These are phyloP conservation scores for Rissa tridactyla DNA, from an alignment of 2,113 vertebrate genomes.

Conservation along the genomic window DNA sequence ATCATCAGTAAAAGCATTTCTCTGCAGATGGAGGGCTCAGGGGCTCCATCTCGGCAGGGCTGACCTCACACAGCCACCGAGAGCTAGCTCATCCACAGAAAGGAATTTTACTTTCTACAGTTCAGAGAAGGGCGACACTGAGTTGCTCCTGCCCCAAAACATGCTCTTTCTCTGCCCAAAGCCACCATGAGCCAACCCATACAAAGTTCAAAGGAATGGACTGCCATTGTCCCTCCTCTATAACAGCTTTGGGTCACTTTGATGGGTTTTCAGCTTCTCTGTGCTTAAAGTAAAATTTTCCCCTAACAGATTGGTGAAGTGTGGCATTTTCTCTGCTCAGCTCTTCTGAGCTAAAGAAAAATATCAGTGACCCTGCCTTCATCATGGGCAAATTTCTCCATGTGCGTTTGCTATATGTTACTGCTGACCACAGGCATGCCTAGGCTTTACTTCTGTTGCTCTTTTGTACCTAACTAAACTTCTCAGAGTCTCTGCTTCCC, in stretches of 20 bases:
- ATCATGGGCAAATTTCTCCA: not conserved
- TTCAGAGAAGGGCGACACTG: not conserved
- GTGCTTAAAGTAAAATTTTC: not conserved
- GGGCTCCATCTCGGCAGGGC: not conserved
- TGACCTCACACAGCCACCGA: not conserved
- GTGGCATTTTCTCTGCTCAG: not conserved
- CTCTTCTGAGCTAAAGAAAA: not conserved
- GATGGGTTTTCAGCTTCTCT: not conserved
- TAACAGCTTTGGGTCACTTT: not conserved
- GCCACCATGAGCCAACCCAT: not conserved
- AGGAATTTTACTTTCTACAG: not conserved
- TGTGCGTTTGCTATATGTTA: accelerated
- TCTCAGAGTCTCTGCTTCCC: not conserved
- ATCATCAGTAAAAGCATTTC: not conserved
- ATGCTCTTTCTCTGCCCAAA: not conserved
- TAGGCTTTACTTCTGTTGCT: not conserved
- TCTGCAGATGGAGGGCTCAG: constrained; percentile 10
- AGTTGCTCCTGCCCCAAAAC: not conserved
- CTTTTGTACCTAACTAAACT: not conserved
- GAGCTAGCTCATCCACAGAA: not conserved
- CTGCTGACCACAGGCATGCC: not conserved
- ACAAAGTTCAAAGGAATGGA: not conserved
- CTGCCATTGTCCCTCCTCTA: not conserved
- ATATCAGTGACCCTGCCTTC: not conserved
- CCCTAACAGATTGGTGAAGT: not conserved